Evolutionary conservation across 2,113 vertebrate species (phyloP).

Genomic region (Brienomyrus brachyistius): DNA sequence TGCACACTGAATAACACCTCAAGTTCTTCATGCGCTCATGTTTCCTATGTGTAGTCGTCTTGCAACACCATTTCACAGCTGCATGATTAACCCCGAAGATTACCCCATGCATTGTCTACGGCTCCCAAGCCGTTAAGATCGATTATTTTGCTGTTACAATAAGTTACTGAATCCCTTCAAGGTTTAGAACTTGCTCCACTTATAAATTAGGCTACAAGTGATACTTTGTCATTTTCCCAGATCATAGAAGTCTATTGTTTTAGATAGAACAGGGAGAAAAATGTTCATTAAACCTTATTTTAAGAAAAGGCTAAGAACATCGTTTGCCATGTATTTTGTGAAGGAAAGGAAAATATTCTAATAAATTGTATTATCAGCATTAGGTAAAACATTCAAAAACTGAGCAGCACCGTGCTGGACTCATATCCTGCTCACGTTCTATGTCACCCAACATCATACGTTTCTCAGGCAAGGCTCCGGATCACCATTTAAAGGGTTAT

Average conservation of each 20-base stretch:
- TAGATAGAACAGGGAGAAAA: background rate
- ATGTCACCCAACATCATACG: background rate
- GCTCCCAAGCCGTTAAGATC: background rate
- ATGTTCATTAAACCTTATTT: background rate
- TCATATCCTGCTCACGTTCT: background rate
- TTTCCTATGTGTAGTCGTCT: background rate
- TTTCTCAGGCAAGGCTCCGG: background rate
- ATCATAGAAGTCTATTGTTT: background rate
- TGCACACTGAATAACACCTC: background rate
- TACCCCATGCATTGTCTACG: background rate
- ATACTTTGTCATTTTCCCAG: background rate
- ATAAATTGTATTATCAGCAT: background rate
- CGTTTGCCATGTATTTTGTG: background rate
- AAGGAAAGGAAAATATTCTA: background rate
- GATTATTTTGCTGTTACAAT: background rate
- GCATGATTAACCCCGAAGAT: background rate
- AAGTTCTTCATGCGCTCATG: background rate
- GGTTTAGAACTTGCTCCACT: background rate
- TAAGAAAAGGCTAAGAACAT: background rate
- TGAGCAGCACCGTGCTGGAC: background rate
- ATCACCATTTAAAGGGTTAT: background rate
- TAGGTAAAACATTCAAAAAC: background rate
- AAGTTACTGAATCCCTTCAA: background rate
- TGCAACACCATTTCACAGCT: background rate
- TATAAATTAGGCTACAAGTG: background rate